Conservation (phyloP, 2,888 invertebrate genomes). For the Trisateles emortualis region DNA sequence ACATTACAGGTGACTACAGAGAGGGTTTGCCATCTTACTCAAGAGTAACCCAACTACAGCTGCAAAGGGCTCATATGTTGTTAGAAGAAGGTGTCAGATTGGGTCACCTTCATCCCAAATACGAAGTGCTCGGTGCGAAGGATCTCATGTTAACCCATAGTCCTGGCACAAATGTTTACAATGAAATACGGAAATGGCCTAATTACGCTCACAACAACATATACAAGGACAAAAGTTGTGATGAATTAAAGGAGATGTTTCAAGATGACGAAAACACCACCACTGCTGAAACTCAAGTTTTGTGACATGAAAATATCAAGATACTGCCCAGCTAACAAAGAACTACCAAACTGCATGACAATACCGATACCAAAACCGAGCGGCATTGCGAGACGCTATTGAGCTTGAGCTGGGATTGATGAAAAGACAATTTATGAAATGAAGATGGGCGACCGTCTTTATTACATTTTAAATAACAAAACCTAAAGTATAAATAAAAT, state of each 20-base stretch:
- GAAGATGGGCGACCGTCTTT: no score
- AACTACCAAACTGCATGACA: no score
- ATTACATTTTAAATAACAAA: no score
- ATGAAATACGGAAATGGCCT: constrained; percentile 57
- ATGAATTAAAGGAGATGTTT: constrained; percentile 48
- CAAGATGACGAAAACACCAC: constrained; percentile 8
- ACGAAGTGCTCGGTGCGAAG: constrained; percentile 64
- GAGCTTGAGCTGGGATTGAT: no score
- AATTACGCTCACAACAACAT: constrained; percentile 59
- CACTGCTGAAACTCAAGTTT: neutral
- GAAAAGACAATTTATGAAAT: no score
- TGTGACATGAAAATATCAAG: neutral
- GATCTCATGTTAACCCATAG: constrained; percentile 62
- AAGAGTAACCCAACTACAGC: constrained; percentile 60
- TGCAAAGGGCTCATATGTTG: constrained; percentile 58
- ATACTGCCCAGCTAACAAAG: no score
- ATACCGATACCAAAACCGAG: no score
- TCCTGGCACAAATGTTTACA: constrained; percentile 70
- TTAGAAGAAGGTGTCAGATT: constrained; percentile 61
- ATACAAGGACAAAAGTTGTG: constrained; percentile 59
- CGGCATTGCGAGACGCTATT: no score
- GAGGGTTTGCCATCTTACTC: constrained; percentile 55
- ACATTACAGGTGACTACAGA: constrained; percentile 72
- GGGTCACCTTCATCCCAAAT: constrained; percentile 63
- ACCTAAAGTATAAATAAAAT: no score